Conservation (phyloP, 2,888 invertebrate species). For the Eilema caniola region DNA sequence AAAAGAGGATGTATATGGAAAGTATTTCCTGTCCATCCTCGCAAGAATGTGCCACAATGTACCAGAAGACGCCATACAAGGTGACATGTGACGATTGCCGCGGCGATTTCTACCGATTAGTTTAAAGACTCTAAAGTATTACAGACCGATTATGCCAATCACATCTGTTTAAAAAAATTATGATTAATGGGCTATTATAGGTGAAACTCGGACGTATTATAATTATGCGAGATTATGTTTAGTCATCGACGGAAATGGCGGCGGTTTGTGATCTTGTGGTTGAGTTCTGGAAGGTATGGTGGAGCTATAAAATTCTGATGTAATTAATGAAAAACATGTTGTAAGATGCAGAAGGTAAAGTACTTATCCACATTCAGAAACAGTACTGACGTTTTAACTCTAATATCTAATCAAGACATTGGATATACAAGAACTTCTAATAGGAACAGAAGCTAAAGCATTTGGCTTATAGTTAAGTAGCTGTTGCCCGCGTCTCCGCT, state of each 20-base stretch:
- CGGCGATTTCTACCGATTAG: conserved; percentile 47
- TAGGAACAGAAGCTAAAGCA: no score
- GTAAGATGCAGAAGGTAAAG: background rate
- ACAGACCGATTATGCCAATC: conserved; percentile 48
- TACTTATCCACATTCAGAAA: no score
- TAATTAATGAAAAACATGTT: background rate
- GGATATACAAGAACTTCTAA: no score
- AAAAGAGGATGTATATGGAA: background rate
- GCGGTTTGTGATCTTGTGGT: conserved; percentile 15
- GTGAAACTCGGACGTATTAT: conserved; percentile 44
- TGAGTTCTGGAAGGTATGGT: background rate
- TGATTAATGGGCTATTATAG: conserved; percentile 44
- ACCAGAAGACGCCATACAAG: conserved; percentile 17
- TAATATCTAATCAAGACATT: no score
- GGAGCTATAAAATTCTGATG: background rate
- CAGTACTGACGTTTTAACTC: no score
- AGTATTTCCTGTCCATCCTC: background rate
- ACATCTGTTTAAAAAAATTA: conserved; percentile 43
- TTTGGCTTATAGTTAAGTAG: no score
- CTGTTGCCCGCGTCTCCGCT: no score
- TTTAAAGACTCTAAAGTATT: conserved; percentile 28
- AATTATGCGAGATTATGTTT: conserved; percentile 39
- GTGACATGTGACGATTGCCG: conserved; percentile 18
- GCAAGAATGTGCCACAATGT: conserved; percentile 7
- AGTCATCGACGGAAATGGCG: conserved; percentile 37